These are phyloP conservation scores for Dolichotis patagonum DNA, from an alignment of 2,113 vertebrate genomes.

Conservation along the genomic window DNA sequence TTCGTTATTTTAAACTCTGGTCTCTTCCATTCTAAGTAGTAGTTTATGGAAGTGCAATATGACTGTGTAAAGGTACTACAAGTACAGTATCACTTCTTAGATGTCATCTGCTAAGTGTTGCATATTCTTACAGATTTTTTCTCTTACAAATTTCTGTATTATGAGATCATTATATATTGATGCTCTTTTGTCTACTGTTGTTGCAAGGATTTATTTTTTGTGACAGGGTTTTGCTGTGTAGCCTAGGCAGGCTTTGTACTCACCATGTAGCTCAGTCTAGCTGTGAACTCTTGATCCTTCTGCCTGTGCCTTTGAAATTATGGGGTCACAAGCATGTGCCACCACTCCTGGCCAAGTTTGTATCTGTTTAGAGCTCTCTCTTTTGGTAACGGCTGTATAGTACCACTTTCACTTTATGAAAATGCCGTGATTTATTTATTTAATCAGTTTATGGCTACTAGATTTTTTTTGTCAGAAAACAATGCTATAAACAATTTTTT, in stretches of 20 bases:
- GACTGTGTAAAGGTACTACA: conserved; percentile 30
- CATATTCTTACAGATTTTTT: conserved; percentile 2
- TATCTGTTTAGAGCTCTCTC: neutral
- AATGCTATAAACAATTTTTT: neutral
- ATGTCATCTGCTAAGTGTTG: neutral
- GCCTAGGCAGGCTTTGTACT: neutral
- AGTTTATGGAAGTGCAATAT: neutral
- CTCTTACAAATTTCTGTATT: conserved; percentile 31
- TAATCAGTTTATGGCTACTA: neutral
- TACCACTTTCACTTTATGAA: neutral
- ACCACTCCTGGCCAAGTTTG: neutral
- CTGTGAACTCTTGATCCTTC: neutral
- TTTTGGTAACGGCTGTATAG: neutral
- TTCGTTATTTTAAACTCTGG: conserved; percentile 40
- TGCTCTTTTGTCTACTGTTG: neutral
- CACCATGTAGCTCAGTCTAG: neutral
- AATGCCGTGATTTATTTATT: neutral
- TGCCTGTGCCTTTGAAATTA: neutral
- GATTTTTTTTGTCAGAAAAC: neutral
- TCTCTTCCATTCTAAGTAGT: neutral
- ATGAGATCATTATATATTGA: neutral
- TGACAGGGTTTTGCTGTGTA: neutral
- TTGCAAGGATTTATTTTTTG: neutral
- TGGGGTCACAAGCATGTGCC: neutral
- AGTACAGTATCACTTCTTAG: neutral